Evolutionary conservation across 2,113 vertebrate species (phyloP).

Genomic region (Nymphicus hollandicus): DNA sequence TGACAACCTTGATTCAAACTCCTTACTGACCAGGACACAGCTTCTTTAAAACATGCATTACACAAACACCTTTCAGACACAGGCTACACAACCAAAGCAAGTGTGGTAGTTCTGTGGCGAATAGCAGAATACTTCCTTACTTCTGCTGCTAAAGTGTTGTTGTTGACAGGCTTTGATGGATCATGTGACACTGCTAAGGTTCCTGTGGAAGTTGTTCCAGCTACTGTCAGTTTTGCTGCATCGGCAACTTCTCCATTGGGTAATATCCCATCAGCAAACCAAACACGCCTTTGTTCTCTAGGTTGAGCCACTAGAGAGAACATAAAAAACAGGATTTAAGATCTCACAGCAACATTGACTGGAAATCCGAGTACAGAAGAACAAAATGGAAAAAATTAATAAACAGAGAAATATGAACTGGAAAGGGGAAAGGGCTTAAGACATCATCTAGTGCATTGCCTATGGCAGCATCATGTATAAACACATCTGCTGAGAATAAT

Average conservation of each 20-base stretch:
- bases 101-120: not conserved
- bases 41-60: not conserved
- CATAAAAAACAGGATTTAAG: not conserved
- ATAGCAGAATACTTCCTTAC: slow-evolving; percentile 63
- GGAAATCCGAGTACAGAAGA: not conserved
- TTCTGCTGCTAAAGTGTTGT: slow-evolving; percentile 78
- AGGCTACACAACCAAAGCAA: not conserved
- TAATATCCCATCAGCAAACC: slow-evolving; percentile 95
- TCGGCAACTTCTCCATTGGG: slow-evolving; percentile 93
- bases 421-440: not conserved
- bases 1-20: not conserved
- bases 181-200: slow-evolving; percentile 79
- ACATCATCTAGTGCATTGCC: not conserved
- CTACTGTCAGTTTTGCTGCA: slow-evolving; percentile 81
- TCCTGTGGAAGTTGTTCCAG: slow-evolving; percentile 79
- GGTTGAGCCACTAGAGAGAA: slow-evolving; percentile 76
- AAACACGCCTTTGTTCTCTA: slow-evolving; percentile 93
- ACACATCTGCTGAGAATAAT: not conserved
- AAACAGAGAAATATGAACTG: not conserved
- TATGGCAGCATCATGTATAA: not conserved
- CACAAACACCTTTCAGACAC: not conserved
- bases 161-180: slow-evolving; percentile 80
- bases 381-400: not conserved
- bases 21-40: not conserved
- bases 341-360: not conserved